Conservation (phyloP, 2,888 invertebrate genomes). For the Catocala nupta region DNA sequence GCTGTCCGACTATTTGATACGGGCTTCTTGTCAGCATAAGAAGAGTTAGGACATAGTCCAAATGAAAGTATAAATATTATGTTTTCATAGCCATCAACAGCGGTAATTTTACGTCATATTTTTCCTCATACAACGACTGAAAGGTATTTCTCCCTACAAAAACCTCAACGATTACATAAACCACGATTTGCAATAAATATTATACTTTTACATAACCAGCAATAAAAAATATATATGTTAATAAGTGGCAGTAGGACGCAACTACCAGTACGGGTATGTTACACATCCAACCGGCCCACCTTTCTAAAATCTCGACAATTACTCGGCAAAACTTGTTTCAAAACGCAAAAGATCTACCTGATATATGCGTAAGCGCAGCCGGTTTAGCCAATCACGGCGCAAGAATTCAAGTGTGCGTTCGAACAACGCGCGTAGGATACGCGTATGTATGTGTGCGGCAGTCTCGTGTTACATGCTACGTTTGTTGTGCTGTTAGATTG, state of each 20-base stretch:
- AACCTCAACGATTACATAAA: conserved; percentile 7
- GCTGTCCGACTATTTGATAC: too few species aligned
- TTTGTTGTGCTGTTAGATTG: conserved; percentile 22
- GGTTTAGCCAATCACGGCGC: conserved; percentile 58
- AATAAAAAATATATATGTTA: conserved; percentile 53
- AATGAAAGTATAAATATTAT: too few species aligned
- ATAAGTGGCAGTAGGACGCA: conserved; percentile 49
- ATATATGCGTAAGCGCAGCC: conserved; percentile 69
- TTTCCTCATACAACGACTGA: background rate
- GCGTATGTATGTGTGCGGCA: conserved; percentile 47
- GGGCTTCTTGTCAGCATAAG: too few species aligned
- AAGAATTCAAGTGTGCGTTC: conserved; percentile 54
- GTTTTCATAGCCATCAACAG: background rate
- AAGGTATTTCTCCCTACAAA: background rate
- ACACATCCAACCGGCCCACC: conserved; percentile 70
- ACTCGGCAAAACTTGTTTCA: conserved; percentile 77
- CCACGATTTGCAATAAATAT: conserved; percentile 46
- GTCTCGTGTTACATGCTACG: conserved; percentile 37
- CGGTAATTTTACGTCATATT: too few species aligned
- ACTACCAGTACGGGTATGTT: conserved; percentile 58
- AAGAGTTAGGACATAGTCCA: too few species aligned
- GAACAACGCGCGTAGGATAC: conserved; percentile 40
- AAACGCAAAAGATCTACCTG: conserved; percentile 64
- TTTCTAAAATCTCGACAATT: conserved; percentile 86
- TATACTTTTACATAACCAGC: conserved; percentile 58